Evolutionary conservation across 2,888 invertebrate genomes (phyloP).

Genomic region (Timema podura): DNA sequence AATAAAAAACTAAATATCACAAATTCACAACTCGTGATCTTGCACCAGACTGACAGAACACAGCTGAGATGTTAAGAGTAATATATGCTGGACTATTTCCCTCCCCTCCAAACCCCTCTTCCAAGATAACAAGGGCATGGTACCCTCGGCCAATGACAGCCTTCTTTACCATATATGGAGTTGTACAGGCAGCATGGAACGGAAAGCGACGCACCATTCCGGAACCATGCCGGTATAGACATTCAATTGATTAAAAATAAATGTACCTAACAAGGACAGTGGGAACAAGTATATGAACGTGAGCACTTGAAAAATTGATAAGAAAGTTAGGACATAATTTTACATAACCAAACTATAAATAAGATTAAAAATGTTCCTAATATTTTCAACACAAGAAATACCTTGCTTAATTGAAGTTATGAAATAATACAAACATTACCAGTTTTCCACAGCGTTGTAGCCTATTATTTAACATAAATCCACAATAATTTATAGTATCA

Average conservation of each 20-base stretch:
- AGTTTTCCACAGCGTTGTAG: no score
- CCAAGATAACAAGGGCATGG: constrained; percentile 33
- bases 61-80: neutral
- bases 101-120: constrained; percentile 32
- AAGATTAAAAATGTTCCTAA: no score
- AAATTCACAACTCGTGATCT: constrained; percentile 7
- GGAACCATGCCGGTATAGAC: constrained; percentile 23
- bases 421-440: no score
- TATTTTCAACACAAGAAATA: no score
- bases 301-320: no score
- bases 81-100: constrained; percentile 31
- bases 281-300: neutral
- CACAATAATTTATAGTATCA: no score
- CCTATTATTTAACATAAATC: no score
- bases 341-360: no score
- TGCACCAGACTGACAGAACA: constrained; percentile 7
- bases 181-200: constrained; percentile 41
- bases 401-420: no score
- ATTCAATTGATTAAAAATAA: constrained; percentile 19
- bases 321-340: no score
- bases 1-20: neutral
- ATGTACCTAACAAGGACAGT: constrained; percentile 9
- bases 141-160: constrained; percentile 56
- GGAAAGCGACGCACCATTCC: constrained; percentile 27
- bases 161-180: constrained; percentile 78